Evolutionary conservation across 2,113 vertebrate genomes (phyloP).

Genomic region (Sardina pilchardus): DNA sequence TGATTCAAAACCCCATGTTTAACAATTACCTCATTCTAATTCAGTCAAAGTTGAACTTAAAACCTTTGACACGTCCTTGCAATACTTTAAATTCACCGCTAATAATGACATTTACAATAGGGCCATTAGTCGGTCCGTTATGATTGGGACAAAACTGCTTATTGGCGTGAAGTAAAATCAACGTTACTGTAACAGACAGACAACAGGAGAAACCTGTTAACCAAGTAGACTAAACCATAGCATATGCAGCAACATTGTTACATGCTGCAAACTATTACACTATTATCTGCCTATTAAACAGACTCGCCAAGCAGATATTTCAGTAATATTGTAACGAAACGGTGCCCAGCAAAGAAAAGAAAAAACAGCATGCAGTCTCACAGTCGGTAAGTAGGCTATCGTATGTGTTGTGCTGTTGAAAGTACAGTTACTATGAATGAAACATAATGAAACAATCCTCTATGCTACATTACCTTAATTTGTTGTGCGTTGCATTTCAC

Average conservation of each 20-base stretch:
- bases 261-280: not conserved
- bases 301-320: not conserved
- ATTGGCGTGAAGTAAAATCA: not conserved
- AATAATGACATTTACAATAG: not conserved
- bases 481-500: slow-evolving; percentile 4
- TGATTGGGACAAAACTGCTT: not conserved
- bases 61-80: too few relatives aligned
- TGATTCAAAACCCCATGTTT: not conserved
- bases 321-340: not conserved
- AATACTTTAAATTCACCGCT: too few relatives aligned
- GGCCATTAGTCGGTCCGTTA: not conserved
- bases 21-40: not conserved
- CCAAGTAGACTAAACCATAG: not conserved
- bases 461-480: slow-evolving; percentile 16
- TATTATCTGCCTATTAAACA: not conserved
- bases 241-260: not conserved
- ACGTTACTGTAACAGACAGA: not conserved
- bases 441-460: not conserved
- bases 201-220: not conserved
- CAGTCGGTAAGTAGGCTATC: not conserved
- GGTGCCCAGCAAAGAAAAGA: not conserved
- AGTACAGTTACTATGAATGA: not conserved
- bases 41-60: too few relatives aligned
- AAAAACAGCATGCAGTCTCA: not conserved
- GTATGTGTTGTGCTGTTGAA: not conserved